phyloP scores from a whole-genome alignment of 2,797 vertebrate species.

The Karalla daura region DNA sequence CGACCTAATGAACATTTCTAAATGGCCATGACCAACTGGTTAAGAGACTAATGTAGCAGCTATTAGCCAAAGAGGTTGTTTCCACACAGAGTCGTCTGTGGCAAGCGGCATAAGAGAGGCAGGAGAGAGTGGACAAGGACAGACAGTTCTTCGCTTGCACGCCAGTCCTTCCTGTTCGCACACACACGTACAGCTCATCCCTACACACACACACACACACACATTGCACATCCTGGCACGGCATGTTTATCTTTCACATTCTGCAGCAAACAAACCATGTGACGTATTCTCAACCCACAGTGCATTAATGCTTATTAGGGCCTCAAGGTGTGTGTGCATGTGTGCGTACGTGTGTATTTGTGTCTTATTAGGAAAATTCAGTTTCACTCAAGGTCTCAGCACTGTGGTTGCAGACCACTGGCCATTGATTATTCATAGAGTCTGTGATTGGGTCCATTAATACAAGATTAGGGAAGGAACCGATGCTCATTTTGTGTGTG shows the following conservation, averaged over 20 bases:
- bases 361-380: constrained; percentile 84
- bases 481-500: constrained; percentile 74
- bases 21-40: constrained; percentile 86
- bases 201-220: constrained; percentile 25
- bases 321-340: constrained; percentile 67
- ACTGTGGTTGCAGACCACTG: constrained; percentile 82
- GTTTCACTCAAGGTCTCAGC: constrained; percentile 83
- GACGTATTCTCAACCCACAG: constrained; percentile 79
- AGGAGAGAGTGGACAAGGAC: constrained; percentile 65
- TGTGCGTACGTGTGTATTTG: constrained; percentile 54
- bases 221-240: constrained; percentile 39
- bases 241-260: constrained; percentile 85
- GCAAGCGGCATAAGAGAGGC: constrained; percentile 58
- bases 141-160: constrained; percentile 47
- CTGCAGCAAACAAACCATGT: constrained; percentile 84
- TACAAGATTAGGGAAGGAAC: constrained; percentile 84
- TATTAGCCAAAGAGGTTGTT: constrained; percentile 85
- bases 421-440: constrained; percentile 88
- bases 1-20: constrained; percentile 87
- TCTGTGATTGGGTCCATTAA: constrained; percentile 87
- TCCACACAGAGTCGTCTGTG: constrained; percentile 77
- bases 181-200: constrained; percentile 26
- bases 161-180: background rate
- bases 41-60: constrained; percentile 85
- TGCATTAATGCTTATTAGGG: constrained; percentile 84